Percentiles rank a stretch among this genome's conserved stretches.
These are phyloP conservation scores for Malurus leucopterus DNA, from an alignment of 2,797 vertebrate genomes.

Conservation along the genomic window DNA sequence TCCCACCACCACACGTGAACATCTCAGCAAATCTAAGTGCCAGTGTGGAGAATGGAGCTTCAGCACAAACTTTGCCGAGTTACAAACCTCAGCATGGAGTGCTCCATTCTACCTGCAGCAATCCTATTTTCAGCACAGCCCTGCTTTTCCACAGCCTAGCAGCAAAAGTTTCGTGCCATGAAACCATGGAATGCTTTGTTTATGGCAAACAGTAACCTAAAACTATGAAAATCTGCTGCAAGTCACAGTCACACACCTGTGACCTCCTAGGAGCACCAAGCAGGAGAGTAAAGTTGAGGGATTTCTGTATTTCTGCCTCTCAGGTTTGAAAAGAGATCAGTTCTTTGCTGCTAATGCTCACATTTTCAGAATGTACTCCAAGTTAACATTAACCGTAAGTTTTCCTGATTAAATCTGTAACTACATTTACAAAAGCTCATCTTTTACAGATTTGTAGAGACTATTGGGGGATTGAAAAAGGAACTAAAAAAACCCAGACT, in stretches of 20 bases:
- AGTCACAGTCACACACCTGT: background rate
- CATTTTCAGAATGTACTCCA: fast-evolving
- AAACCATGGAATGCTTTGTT: background rate
- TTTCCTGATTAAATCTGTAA: background rate
- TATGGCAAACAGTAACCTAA: background rate
- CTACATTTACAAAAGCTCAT: background rate
- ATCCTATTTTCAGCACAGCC: background rate
- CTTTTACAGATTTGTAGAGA: background rate
- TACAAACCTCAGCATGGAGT: fast-evolving
- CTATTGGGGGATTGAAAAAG: background rate
- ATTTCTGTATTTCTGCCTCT: background rate
- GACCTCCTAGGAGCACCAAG: no score
- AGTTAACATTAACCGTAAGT: fast-evolving
- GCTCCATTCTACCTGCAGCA: fast-evolving
- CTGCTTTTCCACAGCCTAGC: background rate
- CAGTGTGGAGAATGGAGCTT: background rate
- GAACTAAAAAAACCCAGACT: background rate
- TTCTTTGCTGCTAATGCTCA: background rate
- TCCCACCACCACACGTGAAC: background rate
- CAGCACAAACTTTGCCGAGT: fast-evolving
- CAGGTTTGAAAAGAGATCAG: background rate
- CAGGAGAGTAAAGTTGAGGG: background rate
- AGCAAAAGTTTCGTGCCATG: background rate
- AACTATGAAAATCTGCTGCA: background rate
- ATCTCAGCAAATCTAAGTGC: background rate